Percentiles rank a stretch among this genome's conserved stretches.
Conservation (phyloP, 2,113 vertebrate species). For the Myotis brandtii region DNA sequence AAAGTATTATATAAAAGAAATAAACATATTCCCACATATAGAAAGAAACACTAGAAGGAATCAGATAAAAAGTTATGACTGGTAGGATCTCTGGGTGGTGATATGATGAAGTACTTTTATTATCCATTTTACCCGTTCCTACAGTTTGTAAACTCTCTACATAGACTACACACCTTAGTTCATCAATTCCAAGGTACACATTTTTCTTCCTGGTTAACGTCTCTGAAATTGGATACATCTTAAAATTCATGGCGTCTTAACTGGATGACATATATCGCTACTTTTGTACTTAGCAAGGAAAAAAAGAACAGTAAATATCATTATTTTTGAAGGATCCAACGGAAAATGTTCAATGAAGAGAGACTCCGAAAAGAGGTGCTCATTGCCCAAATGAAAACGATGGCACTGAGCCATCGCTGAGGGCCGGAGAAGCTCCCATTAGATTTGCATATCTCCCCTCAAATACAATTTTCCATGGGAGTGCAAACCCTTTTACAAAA, state of each 20-base stretch:
- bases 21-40: background rate
- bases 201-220: background rate
- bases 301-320: background rate
- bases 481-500: background rate
- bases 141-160: background rate
- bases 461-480: background rate
- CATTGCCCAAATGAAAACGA: background rate
- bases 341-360: background rate
- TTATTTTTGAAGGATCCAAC: background rate
- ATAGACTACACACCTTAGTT: background rate
- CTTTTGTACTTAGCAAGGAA: background rate
- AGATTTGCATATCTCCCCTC: background rate
- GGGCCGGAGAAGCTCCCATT: background rate
- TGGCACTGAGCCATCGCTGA: background rate
- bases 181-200: background rate
- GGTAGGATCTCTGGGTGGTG: background rate
- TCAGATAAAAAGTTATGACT: background rate
- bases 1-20: background rate
- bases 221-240: conserved; percentile 25
- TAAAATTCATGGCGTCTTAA: background rate
- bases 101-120: background rate
- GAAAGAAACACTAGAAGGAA: background rate
- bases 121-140: background rate
- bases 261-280: background rate
- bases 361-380: background rate